phyloP scores from a whole-genome alignment of 2,797 vertebrate genomes.

The Mareca penelope region DNA sequence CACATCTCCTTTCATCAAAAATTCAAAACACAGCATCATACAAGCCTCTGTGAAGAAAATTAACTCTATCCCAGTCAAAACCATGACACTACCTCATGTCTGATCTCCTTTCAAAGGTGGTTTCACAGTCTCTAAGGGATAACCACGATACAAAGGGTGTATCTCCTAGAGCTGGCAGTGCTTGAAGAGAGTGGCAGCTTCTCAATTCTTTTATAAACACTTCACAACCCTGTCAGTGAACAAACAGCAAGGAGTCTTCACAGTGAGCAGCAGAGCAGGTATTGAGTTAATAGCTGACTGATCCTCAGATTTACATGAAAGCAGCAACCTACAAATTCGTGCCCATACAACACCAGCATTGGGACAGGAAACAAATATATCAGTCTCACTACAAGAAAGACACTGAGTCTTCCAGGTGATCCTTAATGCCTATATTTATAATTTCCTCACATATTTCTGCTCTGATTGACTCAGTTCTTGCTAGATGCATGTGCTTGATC shows the following conservation, averaged over 20 bases:
- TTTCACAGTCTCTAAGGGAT: not conserved
- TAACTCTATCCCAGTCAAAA: too few relatives aligned
- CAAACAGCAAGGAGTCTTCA: not conserved
- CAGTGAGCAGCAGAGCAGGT: not conserved
- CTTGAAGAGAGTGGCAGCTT: conserved; percentile 19
- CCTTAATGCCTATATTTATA: not conserved
- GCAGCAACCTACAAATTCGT: fast-evolving
- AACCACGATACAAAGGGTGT: fast-evolving
- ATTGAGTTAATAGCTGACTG: conserved; percentile 34
- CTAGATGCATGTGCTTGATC: not conserved
- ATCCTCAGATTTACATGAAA: conserved; percentile 35
- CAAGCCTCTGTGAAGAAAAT: too few relatives aligned
- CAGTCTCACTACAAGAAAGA: not conserved
- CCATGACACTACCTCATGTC: not conserved
- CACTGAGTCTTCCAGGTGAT: not conserved
- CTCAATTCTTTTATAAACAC: conserved; percentile 20
- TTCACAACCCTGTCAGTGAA: conserved; percentile 4
- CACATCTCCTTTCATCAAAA: too few relatives aligned
- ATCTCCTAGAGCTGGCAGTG: conserved; percentile 2
- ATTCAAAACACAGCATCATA: too few relatives aligned
- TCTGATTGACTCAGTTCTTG: not conserved
- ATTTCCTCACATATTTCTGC: not conserved
- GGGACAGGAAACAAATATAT: not conserved
- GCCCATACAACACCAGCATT: not conserved
- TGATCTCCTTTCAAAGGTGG: not conserved